Percentiles rank a stretch among this genome's conserved stretches.
These are phyloP conservation scores for Rhamnusium bicolor DNA, from an alignment of 2,888 invertebrate genomes.

Conservation along the genomic window DNA sequence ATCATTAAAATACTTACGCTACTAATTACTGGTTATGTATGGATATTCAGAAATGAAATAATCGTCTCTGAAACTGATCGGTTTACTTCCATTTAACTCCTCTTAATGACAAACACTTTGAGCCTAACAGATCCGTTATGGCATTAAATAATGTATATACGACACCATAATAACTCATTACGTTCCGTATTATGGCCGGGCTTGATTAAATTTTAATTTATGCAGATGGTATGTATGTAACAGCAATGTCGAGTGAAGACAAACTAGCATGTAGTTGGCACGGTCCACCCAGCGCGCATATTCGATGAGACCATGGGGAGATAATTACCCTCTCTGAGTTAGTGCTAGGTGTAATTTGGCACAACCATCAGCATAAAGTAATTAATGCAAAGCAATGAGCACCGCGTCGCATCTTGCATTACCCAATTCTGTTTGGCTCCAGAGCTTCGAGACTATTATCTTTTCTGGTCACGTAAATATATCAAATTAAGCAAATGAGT, in stretches of 20 bases:
- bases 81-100: not conserved
- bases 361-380: constrained; percentile 48
- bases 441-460: not conserved
- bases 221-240: constrained; percentile 11
- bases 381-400: constrained; percentile 49
- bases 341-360: constrained; percentile 55
- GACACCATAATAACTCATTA: not conserved
- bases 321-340: constrained; percentile 60
- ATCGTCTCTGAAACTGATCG: not conserved
- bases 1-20: not conserved
- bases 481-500: not conserved
- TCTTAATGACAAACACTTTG: not conserved
- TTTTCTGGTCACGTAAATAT: not conserved
- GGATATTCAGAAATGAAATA: not conserved
- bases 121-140: not conserved
- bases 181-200: not conserved
- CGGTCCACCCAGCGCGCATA: constrained; percentile 40
- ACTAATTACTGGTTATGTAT: not conserved
- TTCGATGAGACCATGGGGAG: constrained; percentile 46
- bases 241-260: not conserved
- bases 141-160: constrained; percentile 6
- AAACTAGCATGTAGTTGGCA: not conserved
- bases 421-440: not conserved
- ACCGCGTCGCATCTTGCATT: not conserved
- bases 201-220: constrained; percentile 12